These are phyloP conservation scores for Arctia plantaginis DNA, from an alignment of 2,888 invertebrate genomes.

Conservation along the genomic window DNA sequence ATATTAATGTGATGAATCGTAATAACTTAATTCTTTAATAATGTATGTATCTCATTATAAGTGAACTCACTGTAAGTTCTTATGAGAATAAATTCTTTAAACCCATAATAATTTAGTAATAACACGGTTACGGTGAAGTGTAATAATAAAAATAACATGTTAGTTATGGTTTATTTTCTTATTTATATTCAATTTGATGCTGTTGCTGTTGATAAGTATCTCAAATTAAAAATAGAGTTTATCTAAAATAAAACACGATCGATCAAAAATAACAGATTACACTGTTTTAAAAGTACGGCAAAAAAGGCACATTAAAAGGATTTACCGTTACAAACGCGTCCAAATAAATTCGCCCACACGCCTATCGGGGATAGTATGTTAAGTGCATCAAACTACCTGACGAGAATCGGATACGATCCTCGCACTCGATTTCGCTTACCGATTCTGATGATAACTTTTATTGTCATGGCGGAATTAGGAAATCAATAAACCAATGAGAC, in stretches of 20 bases:
- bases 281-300: slow-evolving; percentile 38
- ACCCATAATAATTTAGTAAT: background rate
- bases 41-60: no score
- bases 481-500: slow-evolving; percentile 3
- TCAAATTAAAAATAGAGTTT: background rate
- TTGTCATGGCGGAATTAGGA: slow-evolving; percentile 35
- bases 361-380: slow-evolving; percentile 73
- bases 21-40: background rate
- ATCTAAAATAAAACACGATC: background rate
- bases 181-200: background rate
- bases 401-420: slow-evolving; percentile 62
- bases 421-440: slow-evolving; percentile 62
- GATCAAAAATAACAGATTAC: background rate
- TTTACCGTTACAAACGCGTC: slow-evolving; percentile 66
- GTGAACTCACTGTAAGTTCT: no score
- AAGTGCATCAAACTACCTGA: slow-evolving; percentile 68
- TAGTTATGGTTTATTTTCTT: background rate
- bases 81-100: no score
- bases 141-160: background rate
- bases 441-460: slow-evolving; percentile 52
- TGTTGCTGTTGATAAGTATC: background rate
- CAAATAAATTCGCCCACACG: slow-evolving; percentile 62
- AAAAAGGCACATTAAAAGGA: slow-evolving; percentile 61
- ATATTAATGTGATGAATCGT: background rate
- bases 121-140: background rate